Evolutionary conservation across 2,888 invertebrate genomes (phyloP), one percentile per base, ranked within the genome.

Genomic region (Mimumesa dahlbomi): DNA sequence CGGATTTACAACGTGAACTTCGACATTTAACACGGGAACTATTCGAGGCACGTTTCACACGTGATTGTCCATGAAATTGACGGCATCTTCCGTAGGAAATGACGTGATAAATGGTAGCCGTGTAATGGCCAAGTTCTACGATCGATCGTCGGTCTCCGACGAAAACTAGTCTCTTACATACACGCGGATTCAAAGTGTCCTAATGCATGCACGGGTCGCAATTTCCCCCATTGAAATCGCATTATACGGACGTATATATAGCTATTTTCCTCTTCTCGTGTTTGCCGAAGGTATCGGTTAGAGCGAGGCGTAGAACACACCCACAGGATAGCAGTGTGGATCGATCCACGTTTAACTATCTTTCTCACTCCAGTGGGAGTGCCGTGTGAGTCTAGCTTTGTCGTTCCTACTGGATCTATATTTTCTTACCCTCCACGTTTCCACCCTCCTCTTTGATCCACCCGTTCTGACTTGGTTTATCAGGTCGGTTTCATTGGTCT

Each of bases 301-400:
- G 22, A 64, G 34, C 25, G 45, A 58, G 46, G 42, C 19, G 42
- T 21, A 38, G 31, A 48, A 13, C 18, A 34, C 62, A 49, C 58
- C 76, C 62, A 71, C 63, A 62, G 53, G 48, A 52, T 34, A 45
- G 56, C 43, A 52, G 64, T 62, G 54, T 13, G 67, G 57, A 79
- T 81, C 75, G 82, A 80, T 81, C 80, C 69, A 53, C 46, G 58
- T 72, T 54, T 18, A 14, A 34, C 31, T 53, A 42, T 65, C 71
- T 46, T 50, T 25, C 13, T 61, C 65, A 18, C 48, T 52, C 48
- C 42, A n/a, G 18, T 0, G 9, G 6, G 5, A 7, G 7, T 16
- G 2, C 14, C 4, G 11, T 11, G 14, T 14, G 7, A n/a, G 2
- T 29, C 36, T 21, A 38, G 29, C 69, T 54, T 25, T 25, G 14